Conservation (phyloP, 2,888 invertebrate genomes). For the Malthinus flaveolus region DNA sequence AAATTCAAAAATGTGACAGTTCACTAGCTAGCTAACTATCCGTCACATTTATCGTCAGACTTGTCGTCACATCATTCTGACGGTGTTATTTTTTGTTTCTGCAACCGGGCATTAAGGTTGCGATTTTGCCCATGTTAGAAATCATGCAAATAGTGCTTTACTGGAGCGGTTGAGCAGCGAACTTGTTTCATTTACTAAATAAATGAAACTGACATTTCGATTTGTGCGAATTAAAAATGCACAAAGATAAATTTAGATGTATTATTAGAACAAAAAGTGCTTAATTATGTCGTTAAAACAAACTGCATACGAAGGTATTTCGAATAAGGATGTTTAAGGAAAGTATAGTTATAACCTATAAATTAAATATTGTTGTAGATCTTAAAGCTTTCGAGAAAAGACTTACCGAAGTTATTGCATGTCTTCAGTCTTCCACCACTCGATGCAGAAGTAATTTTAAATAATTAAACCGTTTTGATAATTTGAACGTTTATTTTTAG, state of each 20-base stretch:
- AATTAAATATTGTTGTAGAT: constrained; percentile 67
- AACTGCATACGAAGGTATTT: constrained; percentile 87
- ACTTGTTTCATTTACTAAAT: no score
- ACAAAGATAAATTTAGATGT: neutral
- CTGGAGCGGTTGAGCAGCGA: no score
- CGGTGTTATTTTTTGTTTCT: no score
- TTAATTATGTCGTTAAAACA: constrained; percentile 77
- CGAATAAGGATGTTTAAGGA: constrained; percentile 15
- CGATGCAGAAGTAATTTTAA: constrained; percentile 86
- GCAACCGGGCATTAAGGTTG: no score
- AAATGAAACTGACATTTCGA: no score
- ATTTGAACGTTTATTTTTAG: constrained; percentile 57
- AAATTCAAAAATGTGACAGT: no score
- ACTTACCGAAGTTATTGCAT: constrained; percentile 95
- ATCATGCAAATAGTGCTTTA: no score
- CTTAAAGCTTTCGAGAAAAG: constrained; percentile 97
- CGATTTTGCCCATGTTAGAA: no score
- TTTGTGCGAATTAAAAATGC: neutral
- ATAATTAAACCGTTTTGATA: neutral
- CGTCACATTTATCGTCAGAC: no score
- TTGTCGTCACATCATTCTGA: no score
- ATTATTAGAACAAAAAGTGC: constrained; percentile 7
- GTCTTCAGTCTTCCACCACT: constrained; percentile 90
- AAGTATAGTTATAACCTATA: constrained; percentile 48
- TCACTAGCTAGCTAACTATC: no score